These are phyloP conservation scores for Callionymus lyra DNA, from an alignment of 2,113 vertebrate species.

Conservation along the genomic window DNA sequence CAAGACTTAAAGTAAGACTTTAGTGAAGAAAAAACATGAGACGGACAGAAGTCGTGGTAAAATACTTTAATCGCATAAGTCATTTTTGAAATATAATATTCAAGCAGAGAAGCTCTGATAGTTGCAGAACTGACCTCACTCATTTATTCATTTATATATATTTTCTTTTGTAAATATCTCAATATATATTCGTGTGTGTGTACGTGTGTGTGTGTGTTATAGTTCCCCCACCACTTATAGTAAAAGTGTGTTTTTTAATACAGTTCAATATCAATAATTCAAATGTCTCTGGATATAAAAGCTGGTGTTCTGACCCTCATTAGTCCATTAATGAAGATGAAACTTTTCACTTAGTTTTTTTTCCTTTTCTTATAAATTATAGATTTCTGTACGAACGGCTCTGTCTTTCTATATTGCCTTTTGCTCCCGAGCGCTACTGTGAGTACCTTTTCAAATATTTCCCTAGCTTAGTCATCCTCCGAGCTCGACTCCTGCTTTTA, in stretches of 20 bases:
- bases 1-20: too few species aligned
- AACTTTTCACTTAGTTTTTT: constrained; percentile 19
- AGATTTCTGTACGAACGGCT: constrained; percentile 37
- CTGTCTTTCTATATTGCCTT: constrained; percentile 23
- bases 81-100: constrained; percentile 65
- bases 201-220: constrained; percentile 28
- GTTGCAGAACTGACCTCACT: constrained; percentile 38
- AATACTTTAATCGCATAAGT: constrained; percentile 64
- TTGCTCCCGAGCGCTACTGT: constrained; percentile 23
- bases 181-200: constrained; percentile 14
- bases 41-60: constrained; percentile 48
- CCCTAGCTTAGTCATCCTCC: constrained; percentile 36
- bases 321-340: constrained; percentile 55
- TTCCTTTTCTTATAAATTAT: constrained; percentile 16
- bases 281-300: constrained; percentile 62
- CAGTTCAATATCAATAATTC: constrained; percentile 52
- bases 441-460: constrained; percentile 43
- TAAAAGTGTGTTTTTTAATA: constrained; percentile 51
- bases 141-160: constrained; percentile 27
- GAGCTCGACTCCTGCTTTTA: constrained; percentile 42
- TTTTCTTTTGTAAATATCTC: constrained; percentile 36
- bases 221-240: constrained; percentile 36
- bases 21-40: too few species aligned
- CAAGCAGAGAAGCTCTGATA: constrained; percentile 54
- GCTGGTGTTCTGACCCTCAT: constrained; percentile 70